Evolutionary conservation across 2,797 vertebrate genomes (phyloP).

Genomic region (Picus viridis): DNA sequence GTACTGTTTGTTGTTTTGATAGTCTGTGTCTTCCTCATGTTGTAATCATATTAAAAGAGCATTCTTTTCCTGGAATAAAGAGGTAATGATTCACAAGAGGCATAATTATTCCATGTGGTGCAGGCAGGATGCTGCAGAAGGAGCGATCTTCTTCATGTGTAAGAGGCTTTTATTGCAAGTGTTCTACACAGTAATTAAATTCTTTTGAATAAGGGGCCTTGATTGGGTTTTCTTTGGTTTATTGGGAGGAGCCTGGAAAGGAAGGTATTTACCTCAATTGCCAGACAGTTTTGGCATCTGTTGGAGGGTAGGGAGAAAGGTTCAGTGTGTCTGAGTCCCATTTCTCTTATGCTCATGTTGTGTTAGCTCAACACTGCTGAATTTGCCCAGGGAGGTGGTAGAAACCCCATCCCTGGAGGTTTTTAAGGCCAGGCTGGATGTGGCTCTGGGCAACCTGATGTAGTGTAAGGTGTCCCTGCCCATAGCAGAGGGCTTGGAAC

Average conservation of each 20-base stretch:
- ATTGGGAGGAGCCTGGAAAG: constrained; percentile 44
- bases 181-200: constrained; percentile 54
- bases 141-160: constrained; percentile 3
- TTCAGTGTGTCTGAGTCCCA: constrained; percentile 8
- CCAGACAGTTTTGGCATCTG: constrained; percentile 46
- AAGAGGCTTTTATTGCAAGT: constrained; percentile 38
- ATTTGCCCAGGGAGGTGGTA: background rate
- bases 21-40: constrained; percentile 5
- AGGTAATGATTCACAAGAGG: constrained; percentile 58
- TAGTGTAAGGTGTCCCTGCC: too few relatives aligned
- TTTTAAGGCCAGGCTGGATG: too few relatives aligned
- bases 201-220: constrained; percentile 45
- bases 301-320: constrained; percentile 9
- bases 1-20: constrained; percentile 2
- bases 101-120: constrained; percentile 42
- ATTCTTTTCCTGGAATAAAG: constrained; percentile 53
- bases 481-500: too few relatives aligned
- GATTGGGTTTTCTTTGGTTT: constrained; percentile 58
- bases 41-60: constrained; percentile 47
- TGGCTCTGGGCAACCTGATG: too few relatives aligned
- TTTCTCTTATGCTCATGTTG: background rate
- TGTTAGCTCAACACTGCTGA: background rate
- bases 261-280: constrained; percentile 49
- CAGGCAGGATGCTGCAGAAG: constrained; percentile 26
- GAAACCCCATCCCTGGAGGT: too few relatives aligned